These are phyloP conservation scores for Steinernema hermaphroditum DNA, from an alignment of 2,888 invertebrate species.

Conservation along the genomic window DNA sequence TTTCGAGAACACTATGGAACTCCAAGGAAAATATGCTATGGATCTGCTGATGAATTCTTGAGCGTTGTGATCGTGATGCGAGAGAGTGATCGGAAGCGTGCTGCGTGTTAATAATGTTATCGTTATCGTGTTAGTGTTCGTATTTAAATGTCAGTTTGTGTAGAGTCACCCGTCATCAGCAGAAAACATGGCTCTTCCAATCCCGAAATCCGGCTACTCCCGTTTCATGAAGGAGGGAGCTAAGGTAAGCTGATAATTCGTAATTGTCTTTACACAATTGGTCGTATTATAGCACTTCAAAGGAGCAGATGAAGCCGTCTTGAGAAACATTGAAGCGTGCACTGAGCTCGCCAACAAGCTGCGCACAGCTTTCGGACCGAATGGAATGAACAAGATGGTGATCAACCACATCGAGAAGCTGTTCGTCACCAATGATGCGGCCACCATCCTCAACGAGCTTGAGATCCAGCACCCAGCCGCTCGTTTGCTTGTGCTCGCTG, in stretches of 20 bases:
- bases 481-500: constrained; percentile 89
- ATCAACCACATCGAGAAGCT: constrained; percentile 98
- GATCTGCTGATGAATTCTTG: not conserved
- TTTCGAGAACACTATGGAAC: constrained; percentile 26
- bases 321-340: constrained; percentile 89
- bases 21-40: not conserved
- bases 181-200: constrained; percentile 57
- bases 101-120: too few species aligned
- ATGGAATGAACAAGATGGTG: constrained; percentile 94
- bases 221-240: constrained; percentile 66
- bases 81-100: too few species aligned
- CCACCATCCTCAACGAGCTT: constrained; percentile 80
- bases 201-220: constrained; percentile 64
- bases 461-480: constrained; percentile 96
- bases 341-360: constrained; percentile 91
- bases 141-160: constrained; percentile 32
- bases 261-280: not conserved
- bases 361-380: constrained; percentile 92
- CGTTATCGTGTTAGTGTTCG: too few species aligned
- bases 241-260: constrained; percentile 43
- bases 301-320: constrained; percentile 94
- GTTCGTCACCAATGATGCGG: constrained; percentile 98
- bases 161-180: not conserved
- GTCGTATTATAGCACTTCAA: constrained; percentile 74
- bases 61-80: too few species aligned